Conservation (phyloP, 1,140 invertebrate species). For the Nymphalis io region DNA sequence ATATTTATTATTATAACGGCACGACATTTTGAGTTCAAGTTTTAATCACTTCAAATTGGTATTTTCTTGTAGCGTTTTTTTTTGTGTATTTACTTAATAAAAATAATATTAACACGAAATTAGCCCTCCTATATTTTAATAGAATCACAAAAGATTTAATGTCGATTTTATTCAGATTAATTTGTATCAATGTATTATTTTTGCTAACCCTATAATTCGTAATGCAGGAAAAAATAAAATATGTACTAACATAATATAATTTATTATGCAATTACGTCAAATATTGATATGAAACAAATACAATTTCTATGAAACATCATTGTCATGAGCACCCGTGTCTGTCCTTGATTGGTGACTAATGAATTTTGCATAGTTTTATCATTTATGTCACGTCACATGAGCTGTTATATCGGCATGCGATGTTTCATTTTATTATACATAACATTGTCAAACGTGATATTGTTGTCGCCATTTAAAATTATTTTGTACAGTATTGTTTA, state of each 20-base stretch:
- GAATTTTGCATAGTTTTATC: conserved; percentile 14
- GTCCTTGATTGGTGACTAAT: conserved; percentile 10
- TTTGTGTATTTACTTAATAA: no score
- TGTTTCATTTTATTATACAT: conserved; percentile 8
- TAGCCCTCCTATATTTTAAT: no score
- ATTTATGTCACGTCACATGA: conserved; percentile 10
- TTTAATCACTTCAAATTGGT: no score
- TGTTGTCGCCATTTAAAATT: background rate
- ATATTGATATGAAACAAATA: background rate
- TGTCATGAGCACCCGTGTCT: background rate
- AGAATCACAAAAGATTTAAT: no score
- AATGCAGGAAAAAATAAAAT: background rate
- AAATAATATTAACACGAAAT: no score
- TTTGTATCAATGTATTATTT: no score
- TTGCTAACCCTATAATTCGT: background rate
- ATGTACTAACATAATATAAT: background rate
- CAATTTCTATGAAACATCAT: conserved; percentile 3
- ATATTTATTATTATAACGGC: background rate
- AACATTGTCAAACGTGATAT: background rate
- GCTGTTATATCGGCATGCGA: conserved; percentile 14
- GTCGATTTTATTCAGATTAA: no score
- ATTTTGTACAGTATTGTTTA: no score
- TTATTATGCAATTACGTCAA: conserved; percentile 5
- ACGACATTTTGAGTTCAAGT: background rate
- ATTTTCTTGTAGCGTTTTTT: no score